phyloP scores from a whole-genome alignment of 1,140 invertebrate species.

The Meloidogyne hapla region DNA sequence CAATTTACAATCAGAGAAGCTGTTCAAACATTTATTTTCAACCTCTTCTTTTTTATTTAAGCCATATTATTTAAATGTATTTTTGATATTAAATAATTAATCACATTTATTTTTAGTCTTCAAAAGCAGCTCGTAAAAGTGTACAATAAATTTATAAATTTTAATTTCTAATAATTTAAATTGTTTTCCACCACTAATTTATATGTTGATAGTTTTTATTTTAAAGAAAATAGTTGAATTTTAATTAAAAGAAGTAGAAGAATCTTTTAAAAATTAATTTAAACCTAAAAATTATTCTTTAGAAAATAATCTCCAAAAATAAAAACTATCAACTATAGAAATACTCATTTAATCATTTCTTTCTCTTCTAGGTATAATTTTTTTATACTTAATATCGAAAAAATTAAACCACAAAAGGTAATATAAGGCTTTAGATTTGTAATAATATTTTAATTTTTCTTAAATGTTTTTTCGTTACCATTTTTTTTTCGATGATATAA shows the following conservation, averaged over 20 bases:
- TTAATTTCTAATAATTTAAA: neutral
- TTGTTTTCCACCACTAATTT: neutral
- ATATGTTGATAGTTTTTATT: neutral
- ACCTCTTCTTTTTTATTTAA: too few relatives aligned
- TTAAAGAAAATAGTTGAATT: neutral
- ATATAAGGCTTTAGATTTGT: neutral
- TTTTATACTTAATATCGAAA: too few relatives aligned
- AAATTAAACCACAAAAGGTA: neutral
- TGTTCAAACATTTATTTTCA: too few relatives aligned
- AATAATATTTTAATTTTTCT: too few relatives aligned
- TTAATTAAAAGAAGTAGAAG: neutral
- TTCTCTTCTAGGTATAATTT: neutral
- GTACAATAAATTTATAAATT: neutral
- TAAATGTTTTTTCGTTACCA: too few relatives aligned
- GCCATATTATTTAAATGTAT: too few relatives aligned
- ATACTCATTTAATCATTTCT: neutral
- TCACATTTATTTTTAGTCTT: neutral
- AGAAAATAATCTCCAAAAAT: too few relatives aligned
- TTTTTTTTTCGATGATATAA: too few relatives aligned
- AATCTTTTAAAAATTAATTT: too few relatives aligned
- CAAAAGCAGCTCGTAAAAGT: neutral
- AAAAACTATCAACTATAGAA: neutral
- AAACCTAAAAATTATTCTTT: too few relatives aligned
- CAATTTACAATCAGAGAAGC: too few relatives aligned
- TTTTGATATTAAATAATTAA: too few relatives aligned